These are phyloP conservation scores for Pilophorus perplexus DNA, from an alignment of 2,888 invertebrate species.

Conservation along the genomic window DNA sequence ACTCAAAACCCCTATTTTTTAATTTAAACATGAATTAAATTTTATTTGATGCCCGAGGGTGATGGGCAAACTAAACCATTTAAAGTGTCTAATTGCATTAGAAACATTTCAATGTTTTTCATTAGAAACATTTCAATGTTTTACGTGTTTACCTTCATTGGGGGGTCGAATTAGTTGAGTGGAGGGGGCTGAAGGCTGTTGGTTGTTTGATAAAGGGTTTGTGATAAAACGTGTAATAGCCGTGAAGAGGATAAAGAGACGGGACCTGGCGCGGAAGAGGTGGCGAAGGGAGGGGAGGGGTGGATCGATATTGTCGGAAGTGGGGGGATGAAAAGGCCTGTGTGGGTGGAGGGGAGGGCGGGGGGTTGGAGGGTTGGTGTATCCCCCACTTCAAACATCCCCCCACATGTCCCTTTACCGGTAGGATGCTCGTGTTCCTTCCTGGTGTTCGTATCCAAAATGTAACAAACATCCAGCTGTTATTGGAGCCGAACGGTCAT, in stretches of 20 bases:
- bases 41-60: no score
- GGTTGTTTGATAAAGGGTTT: conserved; percentile 45
- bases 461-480: conserved; percentile 11
- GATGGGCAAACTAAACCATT: no score
- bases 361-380: conserved; percentile 1
- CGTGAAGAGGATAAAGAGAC: conserved; percentile 47
- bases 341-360: no score
- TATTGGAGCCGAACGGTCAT: no score
- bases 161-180: background rate
- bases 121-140: no score
- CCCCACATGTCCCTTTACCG: conserved; percentile 47
- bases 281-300: conserved; percentile 29
- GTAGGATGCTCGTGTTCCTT: conserved; percentile 32
- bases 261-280: conserved; percentile 41
- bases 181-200: conserved; percentile 44
- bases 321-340: no score
- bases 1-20: no score
- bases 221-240: conserved; percentile 36
- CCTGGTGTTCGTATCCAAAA: conserved; percentile 1
- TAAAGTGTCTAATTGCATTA: no score
- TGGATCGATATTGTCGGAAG: conserved; percentile 38
- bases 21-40: no score
- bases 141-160: no score
- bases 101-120: no score
- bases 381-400: conserved; percentile 49